Base-by-base conservation (phyloP, 2,113 vertebrate genomes). In the Pachypanchax playfairii region DNA sequence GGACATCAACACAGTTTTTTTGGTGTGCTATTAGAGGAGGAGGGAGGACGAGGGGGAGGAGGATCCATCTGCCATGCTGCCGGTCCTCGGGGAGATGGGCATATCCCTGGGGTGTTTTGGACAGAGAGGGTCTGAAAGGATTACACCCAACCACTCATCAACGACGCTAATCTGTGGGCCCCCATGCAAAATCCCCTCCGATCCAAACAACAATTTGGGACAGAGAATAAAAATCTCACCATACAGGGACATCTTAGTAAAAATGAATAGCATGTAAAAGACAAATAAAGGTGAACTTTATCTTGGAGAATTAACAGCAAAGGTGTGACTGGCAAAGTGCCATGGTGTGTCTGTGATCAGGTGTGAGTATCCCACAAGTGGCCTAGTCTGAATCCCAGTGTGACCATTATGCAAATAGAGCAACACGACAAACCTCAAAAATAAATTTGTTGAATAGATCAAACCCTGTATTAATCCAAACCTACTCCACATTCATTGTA, bases 91-190 rank as follows among this genome's bases (percentile, higher is more conserved):
- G 90, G 91, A 90, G 77, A 86, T 70, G 71, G 86, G 82, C 78
- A 89, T 90, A 86, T 91, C 92, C 91, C 91, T 79, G 80, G 90
- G 90, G 91, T 90, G 83, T 87, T 90, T 86, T 86, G 87, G 73
- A 84, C 80, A 82, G 83, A 84, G 87, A 79, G 69, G 82, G 81
- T 66, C 90, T 92, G 91, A 93, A 92, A 91, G 91, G 91, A 92
- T 91, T 90, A 91, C 90, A 89, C 87, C 89, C 90, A 88, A 90
- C 87, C 88, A 89, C 90, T 92, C 91, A 93, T 92, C 90, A 93
- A 90, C 82, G 35, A 72, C 88, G 79, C 75, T 92, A 92, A 91
- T 93, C 90, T 90, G 88, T 86, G 72, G 83, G 83, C 82, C 87
- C 86, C 87, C 73, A 67, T 81, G 85, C 83, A 88, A 88, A 90